These are phyloP conservation scores for Eucera pruinosa DNA, from an alignment of 2,888 invertebrate species.

Conservation along the genomic window DNA sequence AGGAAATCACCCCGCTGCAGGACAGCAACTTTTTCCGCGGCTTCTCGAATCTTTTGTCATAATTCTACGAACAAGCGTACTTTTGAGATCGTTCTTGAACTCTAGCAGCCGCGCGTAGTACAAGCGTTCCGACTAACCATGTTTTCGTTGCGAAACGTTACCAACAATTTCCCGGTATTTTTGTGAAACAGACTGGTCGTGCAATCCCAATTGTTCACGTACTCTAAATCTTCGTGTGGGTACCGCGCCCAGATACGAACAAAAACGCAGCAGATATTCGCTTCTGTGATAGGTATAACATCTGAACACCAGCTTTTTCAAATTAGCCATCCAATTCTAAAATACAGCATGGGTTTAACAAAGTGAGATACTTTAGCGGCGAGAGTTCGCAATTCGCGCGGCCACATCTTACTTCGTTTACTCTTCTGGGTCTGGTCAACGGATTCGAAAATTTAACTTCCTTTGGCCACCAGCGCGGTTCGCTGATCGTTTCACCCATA, in stretches of 20 bases:
- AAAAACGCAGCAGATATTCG: constrained; percentile 89
- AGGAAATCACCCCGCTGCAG: constrained; percentile 73
- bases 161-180: constrained; percentile 88
- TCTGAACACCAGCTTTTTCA: constrained; percentile 88
- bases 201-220: constrained; percentile 90
- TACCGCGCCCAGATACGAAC: constrained; percentile 89
- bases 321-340: constrained; percentile 87
- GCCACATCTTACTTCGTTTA: constrained; percentile 84
- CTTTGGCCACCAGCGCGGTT: constrained; percentile 90
- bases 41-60: constrained; percentile 80
- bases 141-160: constrained; percentile 91
- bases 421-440: constrained; percentile 86
- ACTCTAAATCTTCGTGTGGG: constrained; percentile 88
- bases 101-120: no score
- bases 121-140: no score
- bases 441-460: constrained; percentile 89
- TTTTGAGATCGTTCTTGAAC: no score
- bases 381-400: no score
- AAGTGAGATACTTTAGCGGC: no score
- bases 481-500: constrained; percentile 85
- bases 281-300: constrained; percentile 91
- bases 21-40: constrained; percentile 85
- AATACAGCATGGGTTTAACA: no score
- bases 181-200: constrained; percentile 90
- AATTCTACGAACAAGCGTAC: constrained; percentile 76